A percentile compares a stretch with the other conserved stretches of the same genome.
Evolutionary conservation across 2,888 invertebrate genomes (phyloP).

Genomic region (Microdon myrmicae): DNA sequence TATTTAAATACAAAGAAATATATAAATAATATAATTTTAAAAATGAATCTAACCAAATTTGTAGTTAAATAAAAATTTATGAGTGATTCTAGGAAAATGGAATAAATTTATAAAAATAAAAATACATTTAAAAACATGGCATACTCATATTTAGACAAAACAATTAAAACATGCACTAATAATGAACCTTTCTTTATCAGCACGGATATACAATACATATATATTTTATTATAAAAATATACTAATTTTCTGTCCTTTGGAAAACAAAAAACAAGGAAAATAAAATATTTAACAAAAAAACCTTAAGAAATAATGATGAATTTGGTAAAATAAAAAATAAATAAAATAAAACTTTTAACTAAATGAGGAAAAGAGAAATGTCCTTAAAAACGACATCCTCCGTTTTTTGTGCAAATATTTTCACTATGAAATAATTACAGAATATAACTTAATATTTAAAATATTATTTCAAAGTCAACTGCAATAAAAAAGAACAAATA

Average conservation of each 20-base stretch:
- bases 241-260: slow-evolving; percentile 28
- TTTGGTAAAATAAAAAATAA: slow-evolving; percentile 1
- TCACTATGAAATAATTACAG: slow-evolving; percentile 16
- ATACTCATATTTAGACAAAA: slow-evolving; percentile 24
- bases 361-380: slow-evolving; percentile 11
- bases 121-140: slow-evolving; percentile 19
- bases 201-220: no score
- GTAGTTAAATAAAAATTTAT: slow-evolving; percentile 40
- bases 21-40: slow-evolving; percentile 27
- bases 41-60: slow-evolving; percentile 38
- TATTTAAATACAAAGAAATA: slow-evolving; percentile 25
- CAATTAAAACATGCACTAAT: slow-evolving; percentile 32
- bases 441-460: slow-evolving; percentile 27
- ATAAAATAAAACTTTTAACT: slow-evolving; percentile 2
- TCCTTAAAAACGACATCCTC: slow-evolving; percentile 18
- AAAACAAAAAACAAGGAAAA: slow-evolving; percentile 3
- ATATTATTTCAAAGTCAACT: slow-evolving; percentile 33
- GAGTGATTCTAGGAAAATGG: slow-evolving; percentile 32
- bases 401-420: slow-evolving; percentile 30
- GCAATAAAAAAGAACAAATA: slow-evolving; percentile 38
- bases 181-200: slow-evolving; percentile 40
- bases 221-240: slow-evolving; percentile 40
- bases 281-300: neutral
- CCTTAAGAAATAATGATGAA: neutral
- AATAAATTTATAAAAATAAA: slow-evolving; percentile 30